phyloP scores from a whole-genome alignment of 2,113 vertebrate species.

The Hepsetus odoe region DNA sequence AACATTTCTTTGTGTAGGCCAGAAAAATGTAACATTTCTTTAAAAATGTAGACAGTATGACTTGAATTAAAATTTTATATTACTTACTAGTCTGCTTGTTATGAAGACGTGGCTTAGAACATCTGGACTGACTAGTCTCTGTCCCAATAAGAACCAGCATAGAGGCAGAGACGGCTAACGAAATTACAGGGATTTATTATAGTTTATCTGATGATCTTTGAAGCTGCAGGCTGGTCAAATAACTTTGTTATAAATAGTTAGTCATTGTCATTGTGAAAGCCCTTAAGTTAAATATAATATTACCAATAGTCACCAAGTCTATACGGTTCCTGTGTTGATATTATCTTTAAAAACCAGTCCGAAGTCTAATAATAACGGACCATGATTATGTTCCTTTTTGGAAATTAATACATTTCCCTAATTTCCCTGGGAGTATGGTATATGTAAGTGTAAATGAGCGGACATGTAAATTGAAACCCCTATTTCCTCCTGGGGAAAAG shows the following conservation, averaged over 20 bases:
- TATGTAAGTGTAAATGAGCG: neutral
- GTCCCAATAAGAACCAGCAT: neutral
- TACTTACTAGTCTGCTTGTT: too few relatives aligned
- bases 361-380: too few relatives aligned
- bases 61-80: too few relatives aligned
- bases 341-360: neutral
- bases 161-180: slow-evolving; percentile 24
- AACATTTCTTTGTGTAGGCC: too few relatives aligned
- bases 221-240: slow-evolving; percentile 25
- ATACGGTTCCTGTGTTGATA: too few relatives aligned
- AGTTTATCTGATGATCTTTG: slow-evolving; percentile 41
- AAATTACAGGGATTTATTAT: slow-evolving; percentile 39
- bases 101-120: neutral
- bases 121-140: neutral
- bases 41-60: too few relatives aligned
- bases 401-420: too few relatives aligned
- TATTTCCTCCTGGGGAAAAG: slow-evolving; percentile 1
- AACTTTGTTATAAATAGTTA: too few relatives aligned
- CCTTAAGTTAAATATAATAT: too few relatives aligned
- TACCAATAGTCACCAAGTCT: too few relatives aligned
- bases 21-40: too few relatives aligned
- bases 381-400: too few relatives aligned
- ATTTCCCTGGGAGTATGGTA: neutral
- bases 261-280: neutral
- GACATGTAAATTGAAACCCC: slow-evolving; percentile 16